phyloP scores from a whole-genome alignment of 2,113 vertebrate species.

The Xiphias gladius region DNA sequence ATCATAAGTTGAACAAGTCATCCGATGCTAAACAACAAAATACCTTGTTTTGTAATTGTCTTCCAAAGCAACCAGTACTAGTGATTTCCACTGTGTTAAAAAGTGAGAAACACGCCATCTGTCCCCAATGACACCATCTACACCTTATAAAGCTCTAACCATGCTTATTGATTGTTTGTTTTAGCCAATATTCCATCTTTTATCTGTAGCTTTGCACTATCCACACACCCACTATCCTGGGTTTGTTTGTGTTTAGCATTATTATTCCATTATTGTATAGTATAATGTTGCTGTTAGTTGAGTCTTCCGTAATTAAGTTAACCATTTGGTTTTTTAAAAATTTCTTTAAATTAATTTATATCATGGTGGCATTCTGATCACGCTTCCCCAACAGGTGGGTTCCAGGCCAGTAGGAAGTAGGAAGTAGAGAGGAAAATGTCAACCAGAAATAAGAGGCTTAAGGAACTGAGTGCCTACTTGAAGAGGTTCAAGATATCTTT shows the following conservation, averaged over 20 bases:
- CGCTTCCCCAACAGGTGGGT: no score
- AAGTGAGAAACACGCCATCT: not conserved
- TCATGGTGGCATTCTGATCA: not conserved
- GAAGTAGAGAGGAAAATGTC: not conserved
- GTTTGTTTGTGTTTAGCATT: no score
- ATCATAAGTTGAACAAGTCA: not conserved
- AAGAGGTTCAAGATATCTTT: not conserved
- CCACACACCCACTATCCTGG: no score
- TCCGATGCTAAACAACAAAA: not conserved
- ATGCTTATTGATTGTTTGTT: not conserved
- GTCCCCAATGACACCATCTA: no score
- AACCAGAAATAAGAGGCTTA: no score
- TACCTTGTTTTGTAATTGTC: not conserved
- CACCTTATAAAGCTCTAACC: not conserved
- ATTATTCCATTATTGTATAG: no score
- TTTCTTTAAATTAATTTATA: not conserved
- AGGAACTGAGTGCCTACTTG: not conserved
- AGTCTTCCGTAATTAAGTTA: not conserved
- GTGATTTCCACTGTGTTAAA: not conserved
- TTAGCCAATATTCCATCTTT: not conserved
- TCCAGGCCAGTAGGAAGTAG: not conserved
- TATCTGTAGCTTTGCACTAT: not conserved
- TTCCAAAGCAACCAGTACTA: not conserved
- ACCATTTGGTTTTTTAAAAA: not conserved
- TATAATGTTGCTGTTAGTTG: not conserved